phyloP scores from a whole-genome alignment of 2,888 invertebrate genomes.

The Trissolcus japonicus region DNA sequence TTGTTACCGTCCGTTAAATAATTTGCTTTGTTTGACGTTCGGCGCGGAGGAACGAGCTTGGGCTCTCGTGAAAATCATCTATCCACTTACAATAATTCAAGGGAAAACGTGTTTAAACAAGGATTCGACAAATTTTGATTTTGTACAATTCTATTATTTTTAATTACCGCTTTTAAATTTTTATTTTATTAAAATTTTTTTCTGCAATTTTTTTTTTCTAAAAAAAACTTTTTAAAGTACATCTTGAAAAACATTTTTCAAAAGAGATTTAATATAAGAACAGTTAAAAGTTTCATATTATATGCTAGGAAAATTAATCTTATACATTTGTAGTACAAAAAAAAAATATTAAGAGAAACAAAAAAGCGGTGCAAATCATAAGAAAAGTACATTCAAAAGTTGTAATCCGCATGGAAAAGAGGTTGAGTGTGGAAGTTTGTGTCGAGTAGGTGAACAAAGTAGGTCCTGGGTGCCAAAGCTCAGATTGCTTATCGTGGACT shows the following conservation, averaged over 20 bases:
- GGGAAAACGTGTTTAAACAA: neutral
- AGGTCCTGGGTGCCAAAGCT: slow-evolving; percentile 31
- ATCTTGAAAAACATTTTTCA: no score
- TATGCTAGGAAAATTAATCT: slow-evolving; percentile 58
- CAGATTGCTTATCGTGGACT: slow-evolving; percentile 30
- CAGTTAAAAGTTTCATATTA: slow-evolving; percentile 39
- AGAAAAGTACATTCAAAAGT: slow-evolving; percentile 26
- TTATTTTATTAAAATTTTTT: no score
- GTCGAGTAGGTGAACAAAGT: slow-evolving; percentile 54
- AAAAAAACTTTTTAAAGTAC: no score
- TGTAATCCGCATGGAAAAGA: slow-evolving; percentile 40
- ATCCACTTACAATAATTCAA: neutral
- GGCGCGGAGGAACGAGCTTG: neutral
- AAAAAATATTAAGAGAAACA: slow-evolving; percentile 29
- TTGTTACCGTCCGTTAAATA: slow-evolving; percentile 20
- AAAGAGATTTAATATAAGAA: no score
- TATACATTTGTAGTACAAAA: slow-evolving; percentile 56
- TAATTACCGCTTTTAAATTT: no score
- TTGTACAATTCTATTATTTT: no score
- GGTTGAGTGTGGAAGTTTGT: slow-evolving; percentile 38
- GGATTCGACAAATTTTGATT: no score
- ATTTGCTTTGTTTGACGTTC: slow-evolving; percentile 15
- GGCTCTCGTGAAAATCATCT: slow-evolving; percentile 5
- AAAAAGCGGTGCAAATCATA: slow-evolving; percentile 18
- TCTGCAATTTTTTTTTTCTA: no score